phyloP scores from a whole-genome alignment of 2,888 invertebrate species.

The Agrochola lota region DNA sequence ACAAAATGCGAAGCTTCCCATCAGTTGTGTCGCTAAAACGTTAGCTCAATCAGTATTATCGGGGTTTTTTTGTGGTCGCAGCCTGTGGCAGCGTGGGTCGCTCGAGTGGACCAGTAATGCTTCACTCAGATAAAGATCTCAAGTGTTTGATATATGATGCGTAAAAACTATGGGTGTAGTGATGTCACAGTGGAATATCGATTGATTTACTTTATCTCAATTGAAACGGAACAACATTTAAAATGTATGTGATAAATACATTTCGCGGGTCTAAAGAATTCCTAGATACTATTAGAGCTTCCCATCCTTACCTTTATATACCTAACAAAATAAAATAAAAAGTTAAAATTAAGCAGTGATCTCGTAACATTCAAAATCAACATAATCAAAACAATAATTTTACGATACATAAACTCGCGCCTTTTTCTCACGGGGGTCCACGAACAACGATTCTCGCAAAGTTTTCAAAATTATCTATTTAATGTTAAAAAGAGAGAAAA shows the following conservation, averaged over 20 bases:
- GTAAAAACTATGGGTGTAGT: constrained; percentile 67
- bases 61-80: constrained; percentile 61
- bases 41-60: constrained; percentile 63
- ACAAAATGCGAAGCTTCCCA: constrained; percentile 25
- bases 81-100: constrained; percentile 48
- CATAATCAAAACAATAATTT: no score
- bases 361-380: neutral
- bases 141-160: constrained; percentile 76
- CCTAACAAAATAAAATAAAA: neutral
- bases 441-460: neutral
- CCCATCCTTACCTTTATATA: neutral
- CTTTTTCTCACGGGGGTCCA: no score
- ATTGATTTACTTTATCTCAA: constrained; percentile 19
- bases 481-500: neutral
- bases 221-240: neutral
- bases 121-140: constrained; percentile 77
- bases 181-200: constrained; percentile 58
- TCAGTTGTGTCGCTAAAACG: constrained; percentile 43
- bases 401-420: no score
- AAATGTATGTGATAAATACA: neutral
- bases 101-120: constrained; percentile 72
- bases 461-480: neutral
- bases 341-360: neutral
- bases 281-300: neutral
- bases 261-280: neutral